phyloP scores from a whole-genome alignment of 1,140 invertebrate genomes.

The Ceratina japonica region DNA sequence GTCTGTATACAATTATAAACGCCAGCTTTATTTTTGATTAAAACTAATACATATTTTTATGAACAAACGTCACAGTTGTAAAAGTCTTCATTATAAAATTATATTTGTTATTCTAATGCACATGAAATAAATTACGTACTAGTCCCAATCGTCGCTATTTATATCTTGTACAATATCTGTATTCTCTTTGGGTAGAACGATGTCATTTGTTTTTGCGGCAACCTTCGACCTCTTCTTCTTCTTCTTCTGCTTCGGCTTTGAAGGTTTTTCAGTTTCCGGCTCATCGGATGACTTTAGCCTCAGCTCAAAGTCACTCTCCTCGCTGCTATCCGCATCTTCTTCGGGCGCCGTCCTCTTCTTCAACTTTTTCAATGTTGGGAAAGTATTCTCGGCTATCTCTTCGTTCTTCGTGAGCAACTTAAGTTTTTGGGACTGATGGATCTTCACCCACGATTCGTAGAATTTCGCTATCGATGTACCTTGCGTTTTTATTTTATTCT shows the following conservation, averaged over 20 bases:
- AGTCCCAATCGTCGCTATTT: constrained; percentile 67
- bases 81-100: constrained; percentile 1
- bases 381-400: constrained; percentile 81
- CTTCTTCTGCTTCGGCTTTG: constrained; percentile 58
- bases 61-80: not conserved
- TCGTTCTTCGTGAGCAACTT: constrained; percentile 85
- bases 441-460: constrained; percentile 87
- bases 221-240: constrained; percentile 54
- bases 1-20: not conserved
- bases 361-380: constrained; percentile 83
- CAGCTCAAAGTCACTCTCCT: constrained; percentile 62
- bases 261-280: constrained; percentile 15
- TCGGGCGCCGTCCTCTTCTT: constrained; percentile 75
- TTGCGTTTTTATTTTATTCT: constrained; percentile 84
- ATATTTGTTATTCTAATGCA: not conserved
- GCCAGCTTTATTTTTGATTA: not conserved
- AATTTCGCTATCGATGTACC: constrained; percentile 87
- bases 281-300: constrained; percentile 69
- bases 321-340: constrained; percentile 63
- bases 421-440: constrained; percentile 85
- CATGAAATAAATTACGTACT: constrained; percentile 9
- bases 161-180: constrained; percentile 68
- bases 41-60: not conserved
- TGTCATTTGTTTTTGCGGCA: constrained; percentile 31
- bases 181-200: constrained; percentile 55